A percentile compares a stretch with the other conserved stretches of the same genome.
Evolutionary conservation across 2,797 vertebrate species (phyloP).

Genomic region (Schizopygopsis malacanthus): DNA sequence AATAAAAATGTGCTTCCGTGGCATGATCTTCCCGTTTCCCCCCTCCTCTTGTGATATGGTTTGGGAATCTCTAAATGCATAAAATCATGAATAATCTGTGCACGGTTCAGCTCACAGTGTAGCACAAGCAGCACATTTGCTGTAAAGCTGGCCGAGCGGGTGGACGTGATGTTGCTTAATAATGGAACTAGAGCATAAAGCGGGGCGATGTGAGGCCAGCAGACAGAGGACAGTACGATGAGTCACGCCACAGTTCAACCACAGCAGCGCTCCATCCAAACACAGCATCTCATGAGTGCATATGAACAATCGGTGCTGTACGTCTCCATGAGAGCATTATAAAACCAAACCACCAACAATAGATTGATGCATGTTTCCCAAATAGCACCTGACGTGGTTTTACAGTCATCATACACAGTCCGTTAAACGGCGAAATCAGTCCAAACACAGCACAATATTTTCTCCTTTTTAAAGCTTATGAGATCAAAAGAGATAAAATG

Average conservation of each 20-base stretch:
- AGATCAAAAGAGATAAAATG: conserved; percentile 32
- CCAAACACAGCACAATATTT: conserved; percentile 44
- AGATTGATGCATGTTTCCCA: conserved; percentile 8
- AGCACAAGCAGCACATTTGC: neutral
- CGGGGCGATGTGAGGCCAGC: neutral
- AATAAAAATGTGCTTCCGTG: neutral
- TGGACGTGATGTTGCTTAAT: neutral
- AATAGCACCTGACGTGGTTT: neutral
- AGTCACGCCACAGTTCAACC: conserved; percentile 31
- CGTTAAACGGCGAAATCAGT: conserved; percentile 39
- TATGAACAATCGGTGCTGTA: neutral
- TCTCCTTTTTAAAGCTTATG: conserved; percentile 26
- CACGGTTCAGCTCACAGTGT: neutral
- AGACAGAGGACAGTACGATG: conserved; percentile 21
- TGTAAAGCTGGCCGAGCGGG: neutral
- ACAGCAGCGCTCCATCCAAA: conserved; percentile 8
- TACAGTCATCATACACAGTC: neutral
- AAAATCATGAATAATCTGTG: neutral
- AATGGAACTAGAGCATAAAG: conserved; percentile 37
- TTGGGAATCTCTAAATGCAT: neutral
- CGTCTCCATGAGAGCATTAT: neutral
- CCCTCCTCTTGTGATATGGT: neutral
- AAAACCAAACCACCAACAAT: neutral
- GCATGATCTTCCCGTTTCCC: neutral
- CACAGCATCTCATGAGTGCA: conserved; percentile 3